A percentile compares a stretch with the other conserved stretches of the same genome.
phyloP scores from a whole-genome alignment of 1,140 invertebrate genomes.

The Sminthurides bifidus region DNA sequence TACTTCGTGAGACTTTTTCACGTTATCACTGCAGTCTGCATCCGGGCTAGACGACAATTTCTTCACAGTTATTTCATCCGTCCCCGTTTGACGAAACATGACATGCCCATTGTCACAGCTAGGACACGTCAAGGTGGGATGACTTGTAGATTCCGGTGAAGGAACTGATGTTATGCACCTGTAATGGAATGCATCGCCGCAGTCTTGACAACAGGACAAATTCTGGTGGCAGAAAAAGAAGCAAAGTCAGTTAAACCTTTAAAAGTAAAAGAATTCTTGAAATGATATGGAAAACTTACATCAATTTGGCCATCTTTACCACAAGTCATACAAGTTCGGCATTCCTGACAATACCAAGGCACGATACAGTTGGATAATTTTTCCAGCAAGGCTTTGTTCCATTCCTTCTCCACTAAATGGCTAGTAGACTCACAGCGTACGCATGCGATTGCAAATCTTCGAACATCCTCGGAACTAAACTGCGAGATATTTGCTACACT shows the following conservation, averaged over 20 bases:
- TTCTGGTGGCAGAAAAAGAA: background rate
- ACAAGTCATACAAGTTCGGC: constrained; percentile 12
- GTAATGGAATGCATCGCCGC: constrained; percentile 17
- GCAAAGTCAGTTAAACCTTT: background rate
- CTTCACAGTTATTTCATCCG: background rate
- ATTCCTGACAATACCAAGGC: constrained; percentile 14
- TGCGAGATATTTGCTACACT: too few relatives aligned
- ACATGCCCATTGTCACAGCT: background rate
- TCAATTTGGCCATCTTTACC: background rate
- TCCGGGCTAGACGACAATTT: background rate
- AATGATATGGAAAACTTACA: background rate
- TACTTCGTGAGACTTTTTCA: background rate
- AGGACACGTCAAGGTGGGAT: background rate
- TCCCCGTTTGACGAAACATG: background rate
- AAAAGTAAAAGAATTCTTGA: background rate
- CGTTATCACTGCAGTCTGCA: background rate
- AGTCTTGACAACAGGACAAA: constrained; percentile 11
- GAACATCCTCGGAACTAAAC: background rate
- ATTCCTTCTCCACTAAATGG: background rate
- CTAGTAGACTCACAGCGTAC: background rate
- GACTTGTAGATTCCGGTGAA: too few relatives aligned
- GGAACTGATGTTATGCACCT: background rate
- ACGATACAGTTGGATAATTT: background rate
- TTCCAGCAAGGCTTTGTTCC: background rate
- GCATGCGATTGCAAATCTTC: background rate